Evolutionary conservation across 2,113 vertebrate species (phyloP), one percentile per base, ranked within the genome.

Genomic region (Phocoena sinus): DNA sequence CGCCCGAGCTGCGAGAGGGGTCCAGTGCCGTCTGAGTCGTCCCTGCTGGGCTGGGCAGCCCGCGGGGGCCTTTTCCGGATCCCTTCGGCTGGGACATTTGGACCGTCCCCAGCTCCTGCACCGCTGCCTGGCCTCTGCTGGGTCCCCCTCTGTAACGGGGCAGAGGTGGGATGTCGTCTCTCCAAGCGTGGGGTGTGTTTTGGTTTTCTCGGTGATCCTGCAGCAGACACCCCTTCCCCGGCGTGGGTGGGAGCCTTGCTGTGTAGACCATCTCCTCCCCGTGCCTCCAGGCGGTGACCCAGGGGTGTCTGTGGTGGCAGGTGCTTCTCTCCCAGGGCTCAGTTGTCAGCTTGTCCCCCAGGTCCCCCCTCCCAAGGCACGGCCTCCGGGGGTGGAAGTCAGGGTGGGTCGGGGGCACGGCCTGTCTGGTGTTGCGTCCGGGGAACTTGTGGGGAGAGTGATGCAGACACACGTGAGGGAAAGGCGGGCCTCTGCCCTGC

Each of bases 341-440:
- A 4, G 36, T 31, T 8, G 10, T 77, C 82, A 63, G 36, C 8
- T 38, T 47, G 6, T 56, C 79, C 28, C 21, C 21, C 5, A 9
- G 33, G 33, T 5, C 82, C 38, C 36, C 28, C 26, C 31, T 73
- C 56, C 71, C 0, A 1, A 6, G 58, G 21, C 20, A 0, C 2
- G 6, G 58, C 1, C 14, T n/a, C 11, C 1, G 0, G 50, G 10
- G 67, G 31, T 1, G 0, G 31, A 53, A 50, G 41, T 53, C 2
- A 25, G 33, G 38, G 23, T 6, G 26, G 10, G 2, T 21, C 31
- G 1, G 4, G 6, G 13, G 17, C 13, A 15, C 26, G 1, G 50
- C 65, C 50, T 44, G 36, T 25, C 18, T 28, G 0, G 25, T 4
- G 73, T 41, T 68, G 67, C 2, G 2, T 17, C 2, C 0, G 21